These are phyloP conservation scores for zebrafish (Danio rerio) DNA, from an alignment of 2,113 vertebrate genomes.

Conservation along the genomic window GRCz12tu NC_133191.1:968001-968500, in stretches of 20 bases:
- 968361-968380: slow-evolving; percentile 59
- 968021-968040: slow-evolving; percentile 35
- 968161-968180: slow-evolving; percentile 55
- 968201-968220: slow-evolving; percentile 79
- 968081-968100: slow-evolving; percentile 73
- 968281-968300: slow-evolving; percentile 80
- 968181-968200: slow-evolving; percentile 66
- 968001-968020: slow-evolving; percentile 32
- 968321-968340: slow-evolving; percentile 63
- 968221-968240: slow-evolving; percentile 79
- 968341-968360: slow-evolving; percentile 54
- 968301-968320: slow-evolving; percentile 74
- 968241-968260: slow-evolving; percentile 76
- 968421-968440: neutral
- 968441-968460: neutral
- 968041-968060: slow-evolving; percentile 35
- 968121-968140: slow-evolving; percentile 64
- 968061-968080: slow-evolving; percentile 56
- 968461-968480: neutral
- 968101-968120: slow-evolving; percentile 53
- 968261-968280: slow-evolving; percentile 69
- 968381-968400: slow-evolving; percentile 2
- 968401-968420: neutral
- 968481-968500: neutral
- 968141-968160: slow-evolving; percentile 53